Percentiles rank a stretch among this genome's conserved stretches.
These are phyloP conservation scores for Odontamblyopus lacepedii DNA, from an alignment of 2,797 vertebrate species.

Conservation along the genomic window DNA sequence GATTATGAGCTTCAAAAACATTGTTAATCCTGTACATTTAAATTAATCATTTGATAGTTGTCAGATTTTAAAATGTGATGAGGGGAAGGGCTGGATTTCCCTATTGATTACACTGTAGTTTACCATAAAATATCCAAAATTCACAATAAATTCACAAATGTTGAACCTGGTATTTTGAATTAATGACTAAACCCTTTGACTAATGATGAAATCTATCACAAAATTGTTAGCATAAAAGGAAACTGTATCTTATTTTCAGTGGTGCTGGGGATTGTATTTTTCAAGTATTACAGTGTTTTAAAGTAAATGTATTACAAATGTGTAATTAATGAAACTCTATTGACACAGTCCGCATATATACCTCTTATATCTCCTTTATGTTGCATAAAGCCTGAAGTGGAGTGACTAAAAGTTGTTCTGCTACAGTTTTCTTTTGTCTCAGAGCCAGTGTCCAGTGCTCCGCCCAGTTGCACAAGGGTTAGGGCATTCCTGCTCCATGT, in stretches of 20 bases:
- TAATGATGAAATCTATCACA: neutral
- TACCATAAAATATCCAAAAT: too few relatives aligned
- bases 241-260: neutral
- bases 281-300: neutral
- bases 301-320: neutral
- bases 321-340: too few relatives aligned
- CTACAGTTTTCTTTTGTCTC: neutral
- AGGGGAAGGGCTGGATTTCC: too few relatives aligned
- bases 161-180: too few relatives aligned
- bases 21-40: too few relatives aligned
- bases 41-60: too few relatives aligned
- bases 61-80: too few relatives aligned
- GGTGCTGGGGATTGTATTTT: neutral
- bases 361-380: neutral
- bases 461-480: conserved; percentile 44
- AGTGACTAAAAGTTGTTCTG: neutral
- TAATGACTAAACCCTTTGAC: too few relatives aligned
- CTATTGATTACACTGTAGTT: too few relatives aligned
- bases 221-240: neutral
- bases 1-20: neutral
- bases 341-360: neutral
- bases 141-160: too few relatives aligned
- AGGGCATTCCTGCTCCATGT: conserved; percentile 50
- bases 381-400: neutral
- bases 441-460: conserved; percentile 17